These are phyloP conservation scores for Xiphorhynchus elegans DNA, from an alignment of 2,113 vertebrate species.

Conservation along the genomic window DNA sequence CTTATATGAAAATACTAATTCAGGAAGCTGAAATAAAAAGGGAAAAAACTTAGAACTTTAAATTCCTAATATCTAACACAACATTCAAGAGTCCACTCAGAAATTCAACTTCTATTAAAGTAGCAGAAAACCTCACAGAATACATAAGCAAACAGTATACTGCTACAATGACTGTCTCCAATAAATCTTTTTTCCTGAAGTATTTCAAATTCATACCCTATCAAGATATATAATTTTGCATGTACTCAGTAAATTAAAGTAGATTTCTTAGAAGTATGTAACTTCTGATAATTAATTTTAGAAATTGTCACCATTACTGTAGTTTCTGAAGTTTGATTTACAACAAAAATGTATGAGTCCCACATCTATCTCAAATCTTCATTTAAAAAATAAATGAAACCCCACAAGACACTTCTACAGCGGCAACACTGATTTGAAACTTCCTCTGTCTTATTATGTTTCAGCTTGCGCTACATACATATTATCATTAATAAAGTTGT, in stretches of 20 bases:
- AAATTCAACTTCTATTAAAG: neutral
- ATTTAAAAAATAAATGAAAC: neutral
- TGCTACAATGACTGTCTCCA: fast-evolving
- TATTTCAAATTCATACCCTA: neutral
- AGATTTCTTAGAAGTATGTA: neutral
- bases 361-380: neutral
- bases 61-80: neutral
- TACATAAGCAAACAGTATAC: neutral
- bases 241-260: neutral
- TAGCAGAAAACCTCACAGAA: neutral
- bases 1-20: neutral
- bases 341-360: neutral
- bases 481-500: neutral
- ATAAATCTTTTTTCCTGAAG: neutral
- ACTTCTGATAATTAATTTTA: neutral
- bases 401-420: neutral
- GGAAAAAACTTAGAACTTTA: neutral
- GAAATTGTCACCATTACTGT: neutral
- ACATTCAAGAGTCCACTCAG: neutral
- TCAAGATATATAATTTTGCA: neutral
- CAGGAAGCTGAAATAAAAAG: neutral
- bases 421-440: neutral
- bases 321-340: neutral
- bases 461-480: neutral
- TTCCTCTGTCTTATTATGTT: neutral